Evolutionary conservation across 2,797 vertebrate species (phyloP), one percentile per base, ranked within the genome.

Genomic region (Cephalopachus bancanus): DNA sequence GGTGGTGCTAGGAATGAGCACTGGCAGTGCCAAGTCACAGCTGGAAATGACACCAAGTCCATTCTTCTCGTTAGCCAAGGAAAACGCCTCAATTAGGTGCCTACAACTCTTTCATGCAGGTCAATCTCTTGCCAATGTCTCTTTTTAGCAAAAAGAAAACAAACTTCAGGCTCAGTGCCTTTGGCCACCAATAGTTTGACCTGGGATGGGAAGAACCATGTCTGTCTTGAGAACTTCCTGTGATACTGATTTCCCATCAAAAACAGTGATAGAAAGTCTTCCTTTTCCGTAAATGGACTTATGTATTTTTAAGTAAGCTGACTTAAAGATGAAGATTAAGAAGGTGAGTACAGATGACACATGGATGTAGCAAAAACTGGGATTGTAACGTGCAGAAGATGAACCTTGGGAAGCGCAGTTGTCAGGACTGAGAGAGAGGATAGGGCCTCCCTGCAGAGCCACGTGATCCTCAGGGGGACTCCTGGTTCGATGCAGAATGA

Each of bases 121-220:
- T 71, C 17, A 0, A 22, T 91, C 55, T 94, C 91, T 78, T 37
- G 80, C 9, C 87, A 83, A 15, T 22, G 30, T 59, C 51, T 84
- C 78, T 81, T 78, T 79, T 93, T 28, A 76, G 53, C 33, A 49
- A 76, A 76, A 93, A 64, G n/a, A n/a, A 53, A 87, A 60, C 57
- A 60, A 64, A 51, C 51, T 51, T 57, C 1, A 2, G 14, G 33
- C n/a, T 62, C 26, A 33, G 26, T 10, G 4, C 19, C 76, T 65
- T 15, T 26, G 59, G 62, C 24, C n/a, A 22, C n/a, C 44, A 57
- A 6, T 2, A n/a, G 55, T 20, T 2, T 75, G 71, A 53, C 62
- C 15, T 72, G 14, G 33, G 49, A 60, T 37, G 86, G 44, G 10
- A 90, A 64, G 28, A 81, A 51, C 3, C 20, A 5, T 19, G 3